Evolutionary conservation across 2,797 vertebrate species (phyloP).

Genomic region (Myotis findleyi): DNA sequence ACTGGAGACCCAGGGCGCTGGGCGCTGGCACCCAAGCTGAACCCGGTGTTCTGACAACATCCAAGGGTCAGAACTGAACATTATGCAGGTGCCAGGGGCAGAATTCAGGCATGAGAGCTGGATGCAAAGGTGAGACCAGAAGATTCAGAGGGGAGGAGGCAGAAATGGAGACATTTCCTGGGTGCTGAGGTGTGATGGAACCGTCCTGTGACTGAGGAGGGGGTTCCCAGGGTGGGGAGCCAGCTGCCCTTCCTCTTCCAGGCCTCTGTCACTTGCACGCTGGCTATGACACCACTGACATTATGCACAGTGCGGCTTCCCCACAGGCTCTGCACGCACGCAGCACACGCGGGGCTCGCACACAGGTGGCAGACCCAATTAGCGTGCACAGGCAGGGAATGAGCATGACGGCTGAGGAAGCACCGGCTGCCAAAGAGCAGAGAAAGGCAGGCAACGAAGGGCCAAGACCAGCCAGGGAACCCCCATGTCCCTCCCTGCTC

Average conservation of each 20-base stretch:
- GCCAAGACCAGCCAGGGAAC: no score
- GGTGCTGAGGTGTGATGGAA: neutral
- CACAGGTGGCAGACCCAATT: neutral
- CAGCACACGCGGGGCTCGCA: rapidly evolving
- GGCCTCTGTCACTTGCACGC: neutral
- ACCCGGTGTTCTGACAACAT: rapidly evolving
- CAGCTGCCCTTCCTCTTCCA: neutral
- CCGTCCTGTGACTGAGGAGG: rapidly evolving
- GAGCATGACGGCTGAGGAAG: neutral
- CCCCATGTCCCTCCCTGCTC: neutral
- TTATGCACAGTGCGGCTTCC: rapidly evolving
- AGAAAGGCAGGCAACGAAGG: neutral
- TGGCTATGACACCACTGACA: rapidly evolving
- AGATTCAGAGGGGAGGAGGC: neutral
- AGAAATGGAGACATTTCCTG: neutral
- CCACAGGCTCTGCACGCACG: rapidly evolving
- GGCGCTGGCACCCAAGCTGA: neutral
- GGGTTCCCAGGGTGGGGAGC: neutral
- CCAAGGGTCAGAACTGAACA: neutral
- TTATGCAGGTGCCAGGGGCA: no score
- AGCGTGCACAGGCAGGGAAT: neutral
- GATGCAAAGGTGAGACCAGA: neutral
- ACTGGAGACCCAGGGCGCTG: neutral
- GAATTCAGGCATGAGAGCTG: neutral
- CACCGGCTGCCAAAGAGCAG: neutral